Evolutionary conservation across 2,113 vertebrate species (phyloP).

Genomic region (Sisor rabdophorus): DNA sequence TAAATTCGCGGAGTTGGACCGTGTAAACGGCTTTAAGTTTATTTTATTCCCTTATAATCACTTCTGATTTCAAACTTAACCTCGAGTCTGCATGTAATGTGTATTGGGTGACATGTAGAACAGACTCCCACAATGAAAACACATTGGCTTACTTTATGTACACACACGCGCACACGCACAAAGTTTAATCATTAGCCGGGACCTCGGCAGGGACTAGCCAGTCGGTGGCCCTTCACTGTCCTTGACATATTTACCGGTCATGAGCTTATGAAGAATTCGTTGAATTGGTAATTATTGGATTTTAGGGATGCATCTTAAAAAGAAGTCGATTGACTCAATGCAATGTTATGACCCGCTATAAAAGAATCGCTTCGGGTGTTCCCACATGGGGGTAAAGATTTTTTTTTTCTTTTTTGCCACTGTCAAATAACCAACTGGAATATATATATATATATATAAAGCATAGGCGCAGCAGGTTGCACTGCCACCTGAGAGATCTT

Average conservation of each 20-base stretch:
- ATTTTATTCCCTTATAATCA: neutral
- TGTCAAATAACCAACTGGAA: no score
- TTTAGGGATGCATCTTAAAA: neutral
- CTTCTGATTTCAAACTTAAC: no score
- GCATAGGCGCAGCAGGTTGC: neutral
- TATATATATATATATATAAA: no score
- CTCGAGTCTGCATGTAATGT: neutral
- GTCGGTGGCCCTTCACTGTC: conserved; percentile 7
- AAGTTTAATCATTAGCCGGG: conserved; percentile 16
- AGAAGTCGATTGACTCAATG: neutral
- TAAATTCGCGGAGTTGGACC: no score
- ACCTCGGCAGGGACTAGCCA: neutral
- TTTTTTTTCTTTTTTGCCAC: no score
- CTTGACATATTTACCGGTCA: conserved; percentile 2
- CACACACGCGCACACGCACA: neutral
- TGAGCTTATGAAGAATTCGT: neutral
- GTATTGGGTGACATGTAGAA: neutral
- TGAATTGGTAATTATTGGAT: neutral
- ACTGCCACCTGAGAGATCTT: neutral
- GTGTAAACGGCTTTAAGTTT: neutral
- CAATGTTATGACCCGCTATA: no score
- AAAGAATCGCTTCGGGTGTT: neutral
- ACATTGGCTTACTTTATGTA: conserved; percentile 15
- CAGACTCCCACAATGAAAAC: conserved; percentile 16
- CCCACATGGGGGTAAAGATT: neutral